These are phyloP conservation scores for Campopleginae sp. DNA, from an alignment of 2,888 invertebrate genomes.

Conservation along the genomic window DNA sequence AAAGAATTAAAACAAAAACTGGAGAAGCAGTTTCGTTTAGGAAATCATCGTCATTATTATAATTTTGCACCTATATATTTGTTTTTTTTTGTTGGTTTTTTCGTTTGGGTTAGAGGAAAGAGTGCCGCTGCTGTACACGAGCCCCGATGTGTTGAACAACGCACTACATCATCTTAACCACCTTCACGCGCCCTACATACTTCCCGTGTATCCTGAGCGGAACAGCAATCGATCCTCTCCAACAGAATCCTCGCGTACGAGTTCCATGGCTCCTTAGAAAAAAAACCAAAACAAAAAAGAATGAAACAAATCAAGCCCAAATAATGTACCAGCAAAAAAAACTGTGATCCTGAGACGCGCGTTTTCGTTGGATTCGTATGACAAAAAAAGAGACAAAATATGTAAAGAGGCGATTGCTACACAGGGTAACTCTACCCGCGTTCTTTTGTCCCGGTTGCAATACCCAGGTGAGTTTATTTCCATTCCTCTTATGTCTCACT, in stretches of 20 bases:
- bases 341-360: constrained; percentile 66
- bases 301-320: constrained; percentile 66
- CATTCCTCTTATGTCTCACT: constrained; percentile 68
- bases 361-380: constrained; percentile 62
- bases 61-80: constrained; percentile 76
- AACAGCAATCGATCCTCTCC: constrained; percentile 77
- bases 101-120: constrained; percentile 82
- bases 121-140: constrained; percentile 84
- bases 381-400: constrained; percentile 29
- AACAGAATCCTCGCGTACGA: constrained; percentile 74
- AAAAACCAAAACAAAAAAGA: constrained; percentile 11
- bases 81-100: constrained; percentile 73
- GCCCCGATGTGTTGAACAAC: constrained; percentile 83
- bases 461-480: constrained; percentile 79
- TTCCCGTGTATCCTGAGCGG: constrained; percentile 77
- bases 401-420: constrained; percentile 71
- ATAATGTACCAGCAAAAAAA: constrained; percentile 56
- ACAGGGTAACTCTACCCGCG: constrained; percentile 76
- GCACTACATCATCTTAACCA: constrained; percentile 82
- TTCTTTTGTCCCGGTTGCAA: constrained; percentile 80
- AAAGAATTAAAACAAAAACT: constrained; percentile 10
- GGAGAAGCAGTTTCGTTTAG: constrained; percentile 60
- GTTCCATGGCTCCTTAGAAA: constrained; percentile 71
- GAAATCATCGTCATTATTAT: constrained; percentile 74
- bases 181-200: constrained; percentile 79